Base-by-base conservation (phyloP, 2,888 invertebrate species). In the Laothoe populi region DNA sequence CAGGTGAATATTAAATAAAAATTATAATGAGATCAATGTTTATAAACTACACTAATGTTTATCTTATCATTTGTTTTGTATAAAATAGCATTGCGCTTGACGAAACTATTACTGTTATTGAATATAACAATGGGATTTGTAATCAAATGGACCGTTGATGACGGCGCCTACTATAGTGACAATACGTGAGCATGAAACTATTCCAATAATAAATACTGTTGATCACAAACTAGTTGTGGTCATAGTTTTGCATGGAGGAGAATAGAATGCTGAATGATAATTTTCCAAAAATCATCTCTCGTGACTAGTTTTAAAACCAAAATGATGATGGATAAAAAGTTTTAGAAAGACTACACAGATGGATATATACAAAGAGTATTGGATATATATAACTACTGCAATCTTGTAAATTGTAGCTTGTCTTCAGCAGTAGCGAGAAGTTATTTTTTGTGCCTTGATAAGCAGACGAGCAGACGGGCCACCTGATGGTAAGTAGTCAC, bases 41-140 rank as follows among this genome's bases (percentile, higher is more conserved):
- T 45, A 35, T 13, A 21, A 59, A 46, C 46, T 23, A 59, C 4
- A 16, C 11, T 26, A 19, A 3, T 1, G 23, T 19, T 46, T 46
- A 31, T 21, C 23, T 35, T 35, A 10, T 21, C n/a, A 45, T 19
- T 10, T 44, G 31, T 35, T 31, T n/a, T n/a, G n/a, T n/a, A 46
- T 35, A 21, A 35, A 45, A 35, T 21, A 19, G 19, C 59, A n/a
- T 46, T 46, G 59, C 35, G 13, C 8, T n/a, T 21, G 19, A 45
- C 46, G 26, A 35, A 46, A 59, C 35, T n/a, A 35, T 35, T 21
- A 35, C 31, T 59, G 13, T 46, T 31, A 59, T 44, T 10, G 19
- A 35, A 35, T 31, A 19, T 53, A 48, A 53, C 53, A 35, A 35
- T 35, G 19, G 19, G 16, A 11, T 19, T 53, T 19, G 35, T 53